phyloP scores from a whole-genome alignment of 2,113 vertebrate genomes.

The Poeciliopsis turrubarensis region DNA sequence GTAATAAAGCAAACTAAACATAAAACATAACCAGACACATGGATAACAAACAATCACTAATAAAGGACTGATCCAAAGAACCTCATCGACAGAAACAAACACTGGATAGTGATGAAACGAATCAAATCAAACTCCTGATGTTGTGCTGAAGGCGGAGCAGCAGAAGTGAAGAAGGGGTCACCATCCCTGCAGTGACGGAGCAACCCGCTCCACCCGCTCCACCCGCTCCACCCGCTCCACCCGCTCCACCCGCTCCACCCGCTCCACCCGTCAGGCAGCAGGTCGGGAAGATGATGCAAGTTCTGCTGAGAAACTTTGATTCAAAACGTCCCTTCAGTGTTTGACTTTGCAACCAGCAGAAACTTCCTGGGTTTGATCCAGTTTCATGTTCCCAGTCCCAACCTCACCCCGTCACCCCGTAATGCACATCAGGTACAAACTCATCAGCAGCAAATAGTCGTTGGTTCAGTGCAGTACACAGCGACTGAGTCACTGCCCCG shows the following conservation, averaged over 20 bases:
- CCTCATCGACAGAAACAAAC: no score
- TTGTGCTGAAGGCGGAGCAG: no score
- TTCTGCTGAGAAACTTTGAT: not conserved
- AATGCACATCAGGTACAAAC: conserved; percentile 16
- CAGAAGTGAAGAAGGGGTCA: no score
- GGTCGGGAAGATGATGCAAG: not conserved
- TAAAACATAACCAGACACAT: no score
- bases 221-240: not conserved
- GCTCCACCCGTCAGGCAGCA: not conserved
- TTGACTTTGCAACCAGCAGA: conserved; percentile 7
- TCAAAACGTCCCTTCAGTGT: not conserved
- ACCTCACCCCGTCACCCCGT: not conserved
- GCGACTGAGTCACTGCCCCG: conserved; percentile 31
- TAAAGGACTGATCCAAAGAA: no score
- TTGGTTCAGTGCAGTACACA: conserved; percentile 28
- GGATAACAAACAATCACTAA: no score
- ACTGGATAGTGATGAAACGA: no score
- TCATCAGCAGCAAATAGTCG: conserved; percentile 45
- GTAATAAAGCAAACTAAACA: no score
- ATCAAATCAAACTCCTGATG: no score
- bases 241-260: not conserved
- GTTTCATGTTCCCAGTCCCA: conserved; percentile 4
- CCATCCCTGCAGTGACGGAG: no score
- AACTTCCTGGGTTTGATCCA: conserved; percentile 9
- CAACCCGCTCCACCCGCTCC: not conserved